Conservation (phyloP, 2,113 vertebrate genomes). For the Alethe castanea region DNA sequence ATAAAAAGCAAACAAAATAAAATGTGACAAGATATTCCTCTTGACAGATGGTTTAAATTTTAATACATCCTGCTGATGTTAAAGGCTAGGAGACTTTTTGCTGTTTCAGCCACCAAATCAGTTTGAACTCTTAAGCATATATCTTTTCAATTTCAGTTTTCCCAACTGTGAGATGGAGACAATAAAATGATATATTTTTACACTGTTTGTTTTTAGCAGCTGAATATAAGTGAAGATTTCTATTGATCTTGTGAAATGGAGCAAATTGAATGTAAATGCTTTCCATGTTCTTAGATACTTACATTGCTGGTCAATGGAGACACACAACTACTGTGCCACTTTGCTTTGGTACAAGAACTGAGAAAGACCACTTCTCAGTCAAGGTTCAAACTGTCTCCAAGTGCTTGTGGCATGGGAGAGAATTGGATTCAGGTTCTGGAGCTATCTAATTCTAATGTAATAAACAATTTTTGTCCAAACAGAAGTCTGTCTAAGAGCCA, state of each 20-base stretch:
- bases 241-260: background rate
- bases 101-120: background rate
- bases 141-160: background rate
- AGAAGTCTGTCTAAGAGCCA: background rate
- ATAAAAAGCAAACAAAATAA: slow-evolving; percentile 42
- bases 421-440: background rate
- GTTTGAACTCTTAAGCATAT: background rate
- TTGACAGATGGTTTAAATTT: slow-evolving; percentile 27
- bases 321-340: background rate
- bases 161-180: background rate
- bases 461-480: background rate
- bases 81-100: background rate
- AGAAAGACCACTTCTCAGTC: background rate
- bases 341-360: background rate
- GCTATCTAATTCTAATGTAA: background rate
- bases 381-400: background rate
- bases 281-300: background rate
- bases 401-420: background rate
- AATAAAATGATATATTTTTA: background rate
- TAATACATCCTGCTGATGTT: background rate
- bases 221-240: background rate
- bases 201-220: background rate
- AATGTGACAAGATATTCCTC: background rate
- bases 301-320: background rate
- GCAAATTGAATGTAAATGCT: background rate